Evolutionary conservation across 2,797 vertebrate genomes (phyloP), one percentile per base, ranked within the genome.

Genomic region (Bradypodion ventrale): DNA sequence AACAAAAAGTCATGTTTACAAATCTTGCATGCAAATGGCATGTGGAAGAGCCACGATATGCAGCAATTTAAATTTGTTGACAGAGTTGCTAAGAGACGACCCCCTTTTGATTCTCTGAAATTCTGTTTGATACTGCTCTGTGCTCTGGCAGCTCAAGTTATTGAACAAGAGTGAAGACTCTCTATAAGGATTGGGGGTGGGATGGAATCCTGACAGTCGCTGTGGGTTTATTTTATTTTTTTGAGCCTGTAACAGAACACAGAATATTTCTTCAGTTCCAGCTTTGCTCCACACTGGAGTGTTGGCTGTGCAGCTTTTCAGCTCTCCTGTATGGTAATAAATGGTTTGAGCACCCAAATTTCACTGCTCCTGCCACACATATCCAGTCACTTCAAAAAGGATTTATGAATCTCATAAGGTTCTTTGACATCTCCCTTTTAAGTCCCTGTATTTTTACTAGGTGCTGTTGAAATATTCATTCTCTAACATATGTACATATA

Each of bases 11-110:
- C 89, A 68, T 92, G 91, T 93, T 93, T 93, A 94, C 93, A 95
- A 93, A 94, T 93, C 82, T 91, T 87, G 87, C 89, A 93, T 93
- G 91, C 92, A 94, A 94, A 93, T 91, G 79, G 89, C 89, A 69
- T 92, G 89, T 0, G 75, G 79, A 88, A 88, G 75, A 92, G 83
- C 70, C 88, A 87, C 70, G 79, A 89, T 93, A 91, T 85, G 87
- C 83, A 89, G 89, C 86, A 91, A 93, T 93, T 95, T 94, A 92
- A 91, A 92, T 92, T 89, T 94, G 86, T 90, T 93, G 91, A 95
- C 90, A 93, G 89, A 90, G 91, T 95, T 94, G 92, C 92, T 94
- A 94, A 94, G 93, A 90, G 94, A 93, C 88, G 93, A 94, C 89
- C 70, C n/a, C 75, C 87, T 92, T 94, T 94, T 91, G 85, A 92